Base-by-base conservation (phyloP, 2,888 invertebrate genomes). In the Pinctada fucata region DNA sequence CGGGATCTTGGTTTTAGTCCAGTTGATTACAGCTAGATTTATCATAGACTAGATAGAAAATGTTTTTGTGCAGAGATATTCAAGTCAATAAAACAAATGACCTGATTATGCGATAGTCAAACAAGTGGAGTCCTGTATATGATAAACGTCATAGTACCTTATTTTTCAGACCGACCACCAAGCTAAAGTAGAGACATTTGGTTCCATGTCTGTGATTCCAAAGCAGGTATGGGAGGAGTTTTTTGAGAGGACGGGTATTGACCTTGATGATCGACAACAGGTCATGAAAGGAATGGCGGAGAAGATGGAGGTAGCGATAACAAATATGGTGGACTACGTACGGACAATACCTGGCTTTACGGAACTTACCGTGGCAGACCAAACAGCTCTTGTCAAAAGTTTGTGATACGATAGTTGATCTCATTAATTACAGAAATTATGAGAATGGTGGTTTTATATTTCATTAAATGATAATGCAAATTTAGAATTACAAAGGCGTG, bases 341-440 rank as follows among this genome's bases (percentile, higher is more conserved):
- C 89, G 90, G 76, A 74, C 85, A 10, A 72, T 90, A 65, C 90
- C 90, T 2, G 89, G 88, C 6, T 90, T 90, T 76, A 82, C 84
- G 67, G 85, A 84, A 3, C 81, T 90, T 6, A 82, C 86, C 3
- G 70, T 88, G 10, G 82, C 85, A 31, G 90, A 90, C 72, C 89
- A 90, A 82, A 85, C 88, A 45, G 68, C 49, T 65, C 50, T 76
- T 8, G 31, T 76, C 5, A 76, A 76, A 76, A 64, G 76, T 76
- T 63, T 49, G 63, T 63, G 58, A 10, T 58, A 10, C 58, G 8
- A 10, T 58, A 10, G 13, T 58, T 13, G 8, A 8, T 48, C 45
- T 16, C 8, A 5, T n/a, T 69, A 69, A 69, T 31, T n/a, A 45
- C 2, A 3, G 67, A 31, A 8, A n/a, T 66, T 66, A 66, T n/a